These are phyloP conservation scores for Platypus cylindrus DNA, from an alignment of 2,888 invertebrate species.

Conservation along the genomic window DNA sequence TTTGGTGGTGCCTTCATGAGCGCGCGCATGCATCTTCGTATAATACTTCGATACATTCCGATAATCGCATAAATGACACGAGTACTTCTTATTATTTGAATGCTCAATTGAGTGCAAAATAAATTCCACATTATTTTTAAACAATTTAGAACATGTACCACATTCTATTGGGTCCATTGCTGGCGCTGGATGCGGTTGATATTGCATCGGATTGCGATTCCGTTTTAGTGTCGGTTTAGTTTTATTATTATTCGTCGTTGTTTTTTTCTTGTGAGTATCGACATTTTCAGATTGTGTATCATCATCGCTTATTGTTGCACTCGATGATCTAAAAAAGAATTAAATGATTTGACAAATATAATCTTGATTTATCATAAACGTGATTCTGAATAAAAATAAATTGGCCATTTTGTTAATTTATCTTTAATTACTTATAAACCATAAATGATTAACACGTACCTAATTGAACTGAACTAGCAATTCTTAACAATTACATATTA, in stretches of 20 bases:
- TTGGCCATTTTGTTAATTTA: no score
- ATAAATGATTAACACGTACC: no score
- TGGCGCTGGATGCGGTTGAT: constrained; percentile 5
- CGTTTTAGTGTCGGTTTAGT: constrained; percentile 3
- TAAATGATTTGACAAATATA: no score
- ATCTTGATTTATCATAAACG: no score
- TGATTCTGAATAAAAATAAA: no score
- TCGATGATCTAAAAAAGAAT: no score
- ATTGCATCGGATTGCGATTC: neutral
- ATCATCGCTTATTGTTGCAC: no score
- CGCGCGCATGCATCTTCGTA: constrained; percentile 31
- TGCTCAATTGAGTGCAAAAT: constrained; percentile 27
- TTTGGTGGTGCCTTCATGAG: constrained; percentile 35
- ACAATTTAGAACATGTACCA: constrained; percentile 25
- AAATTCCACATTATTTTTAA: constrained; percentile 25
- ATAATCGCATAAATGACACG: constrained; percentile 27
- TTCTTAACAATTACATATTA: no score
- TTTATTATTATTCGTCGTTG: constrained; percentile 2
- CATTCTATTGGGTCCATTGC: constrained; percentile 27
- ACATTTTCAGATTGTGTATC: neutral
- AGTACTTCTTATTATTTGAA: constrained; percentile 23
- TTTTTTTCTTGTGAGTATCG: neutral
- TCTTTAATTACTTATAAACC: no score
- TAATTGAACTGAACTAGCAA: no score
- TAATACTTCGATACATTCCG: constrained; percentile 25